phyloP scores from a whole-genome alignment of 2,888 invertebrate genomes.

The Melolontha melolontha region DNA sequence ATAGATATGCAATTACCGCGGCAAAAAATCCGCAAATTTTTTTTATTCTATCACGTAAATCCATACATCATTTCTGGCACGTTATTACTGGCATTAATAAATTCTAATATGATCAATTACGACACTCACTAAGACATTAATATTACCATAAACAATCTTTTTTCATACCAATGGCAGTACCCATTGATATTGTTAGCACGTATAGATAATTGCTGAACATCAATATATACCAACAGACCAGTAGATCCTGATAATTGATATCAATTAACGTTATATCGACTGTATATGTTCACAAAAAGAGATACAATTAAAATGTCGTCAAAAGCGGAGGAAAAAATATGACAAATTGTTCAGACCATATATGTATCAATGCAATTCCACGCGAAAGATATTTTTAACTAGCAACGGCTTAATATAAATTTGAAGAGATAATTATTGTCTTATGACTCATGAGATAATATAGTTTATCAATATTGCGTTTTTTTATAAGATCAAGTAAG shows the following conservation, averaged over 20 bases:
- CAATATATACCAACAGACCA: conserved; percentile 46
- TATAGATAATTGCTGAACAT: conserved; percentile 43
- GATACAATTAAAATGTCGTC: conserved; percentile 60
- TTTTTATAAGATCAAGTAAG: no score
- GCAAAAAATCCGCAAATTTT: no score
- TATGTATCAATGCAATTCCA: conserved; percentile 29
- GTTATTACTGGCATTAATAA: conserved; percentile 31
- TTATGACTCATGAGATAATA: no score
- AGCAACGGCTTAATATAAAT: conserved; percentile 33
- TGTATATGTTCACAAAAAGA: conserved; percentile 55
- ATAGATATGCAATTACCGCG: no score
- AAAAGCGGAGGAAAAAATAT: conserved; percentile 33
- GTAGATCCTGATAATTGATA: conserved; percentile 64
- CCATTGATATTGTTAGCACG: conserved; percentile 39
- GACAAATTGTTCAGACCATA: conserved; percentile 38
- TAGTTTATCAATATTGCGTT: no score
- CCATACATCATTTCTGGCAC: conserved; percentile 28
- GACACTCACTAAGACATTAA: conserved; percentile 27
- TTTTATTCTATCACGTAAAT: conserved; percentile 8
- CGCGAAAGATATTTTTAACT: conserved; percentile 4
- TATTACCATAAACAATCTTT: conserved; percentile 37
- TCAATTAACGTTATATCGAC: conserved; percentile 58
- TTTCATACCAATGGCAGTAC: neutral
- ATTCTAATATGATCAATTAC: conserved; percentile 36
- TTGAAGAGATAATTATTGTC: no score